These are phyloP conservation scores for Rissa tridactyla DNA, from an alignment of 2,113 vertebrate genomes.

Conservation along the genomic window DNA sequence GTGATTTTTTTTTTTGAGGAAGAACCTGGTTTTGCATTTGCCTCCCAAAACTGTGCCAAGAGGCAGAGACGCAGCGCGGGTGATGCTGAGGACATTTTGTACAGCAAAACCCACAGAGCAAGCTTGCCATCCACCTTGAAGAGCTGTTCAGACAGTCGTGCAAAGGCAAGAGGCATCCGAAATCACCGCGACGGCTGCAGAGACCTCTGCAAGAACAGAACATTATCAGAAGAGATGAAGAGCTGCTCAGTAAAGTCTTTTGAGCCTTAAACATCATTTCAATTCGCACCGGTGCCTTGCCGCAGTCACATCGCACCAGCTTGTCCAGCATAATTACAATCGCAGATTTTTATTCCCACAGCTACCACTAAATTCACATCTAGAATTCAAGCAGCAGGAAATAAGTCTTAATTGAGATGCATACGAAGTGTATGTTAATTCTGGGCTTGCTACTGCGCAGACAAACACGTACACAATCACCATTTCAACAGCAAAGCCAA, in stretches of 20 bases:
- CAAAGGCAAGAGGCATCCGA: neutral
- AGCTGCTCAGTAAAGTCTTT: neutral
- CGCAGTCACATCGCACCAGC: neutral
- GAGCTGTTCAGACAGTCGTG: neutral
- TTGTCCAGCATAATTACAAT: fast-evolving
- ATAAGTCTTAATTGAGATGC: neutral
- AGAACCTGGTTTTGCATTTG: neutral
- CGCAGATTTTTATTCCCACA: neutral
- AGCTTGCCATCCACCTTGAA: neutral
- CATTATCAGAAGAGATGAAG: neutral
- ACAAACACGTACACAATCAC: fast-evolving
- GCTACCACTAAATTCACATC: neutral
- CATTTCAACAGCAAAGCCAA: neutral
- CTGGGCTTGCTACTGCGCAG: neutral
- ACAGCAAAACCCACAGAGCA: neutral
- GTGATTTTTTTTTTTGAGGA: neutral
- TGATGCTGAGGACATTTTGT: neutral
- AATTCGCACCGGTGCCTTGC: neutral
- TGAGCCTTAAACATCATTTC: neutral
- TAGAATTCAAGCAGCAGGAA: neutral
- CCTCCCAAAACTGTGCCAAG: neutral
- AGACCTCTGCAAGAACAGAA: neutral
- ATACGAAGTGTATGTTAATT: fast-evolving
- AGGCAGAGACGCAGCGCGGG: neutral
- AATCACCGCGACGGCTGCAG: neutral